Evolutionary conservation across 2,113 vertebrate species (phyloP).

Genomic region (Lathamus discolor): DNA sequence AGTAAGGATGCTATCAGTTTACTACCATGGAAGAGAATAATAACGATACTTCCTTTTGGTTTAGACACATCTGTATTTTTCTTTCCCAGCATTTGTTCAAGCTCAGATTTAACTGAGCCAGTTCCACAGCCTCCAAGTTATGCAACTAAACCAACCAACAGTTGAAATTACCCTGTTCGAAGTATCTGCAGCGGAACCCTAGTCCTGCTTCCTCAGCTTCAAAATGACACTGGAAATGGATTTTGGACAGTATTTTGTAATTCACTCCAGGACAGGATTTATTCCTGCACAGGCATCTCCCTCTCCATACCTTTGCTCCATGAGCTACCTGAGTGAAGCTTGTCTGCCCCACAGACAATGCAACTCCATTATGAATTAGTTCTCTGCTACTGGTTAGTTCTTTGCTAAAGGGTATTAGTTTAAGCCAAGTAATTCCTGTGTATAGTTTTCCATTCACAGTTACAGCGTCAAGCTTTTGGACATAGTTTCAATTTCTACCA

Average conservation of each 20-base stretch:
- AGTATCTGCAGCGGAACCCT: not conserved
- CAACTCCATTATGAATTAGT: not conserved
- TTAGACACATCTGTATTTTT: not conserved
- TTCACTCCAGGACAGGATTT: not conserved
- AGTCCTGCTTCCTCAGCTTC: not conserved
- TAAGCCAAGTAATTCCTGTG: not conserved
- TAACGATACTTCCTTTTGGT: not conserved
- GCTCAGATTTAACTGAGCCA: not conserved
- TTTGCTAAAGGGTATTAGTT: not conserved
- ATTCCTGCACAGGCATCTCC: not conserved
- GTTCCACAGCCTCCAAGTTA: not conserved
- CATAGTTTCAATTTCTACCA: not conserved
- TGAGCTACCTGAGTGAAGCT: not conserved
- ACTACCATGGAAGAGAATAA: not conserved
- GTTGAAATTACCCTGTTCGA: not conserved
- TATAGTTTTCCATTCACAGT: not conserved
- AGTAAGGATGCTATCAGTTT: not conserved
- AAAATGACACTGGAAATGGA: not conserved
- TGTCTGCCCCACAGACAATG: not conserved
- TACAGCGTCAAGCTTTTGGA: not conserved
- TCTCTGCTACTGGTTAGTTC: not conserved
- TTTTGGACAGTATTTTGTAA: not conserved
- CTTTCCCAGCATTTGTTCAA: not conserved
- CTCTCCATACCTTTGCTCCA: not conserved
- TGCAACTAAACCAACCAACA: not conserved